Conservation (phyloP, 2,888 invertebrate species). For the Phaedon cochleariae region DNA sequence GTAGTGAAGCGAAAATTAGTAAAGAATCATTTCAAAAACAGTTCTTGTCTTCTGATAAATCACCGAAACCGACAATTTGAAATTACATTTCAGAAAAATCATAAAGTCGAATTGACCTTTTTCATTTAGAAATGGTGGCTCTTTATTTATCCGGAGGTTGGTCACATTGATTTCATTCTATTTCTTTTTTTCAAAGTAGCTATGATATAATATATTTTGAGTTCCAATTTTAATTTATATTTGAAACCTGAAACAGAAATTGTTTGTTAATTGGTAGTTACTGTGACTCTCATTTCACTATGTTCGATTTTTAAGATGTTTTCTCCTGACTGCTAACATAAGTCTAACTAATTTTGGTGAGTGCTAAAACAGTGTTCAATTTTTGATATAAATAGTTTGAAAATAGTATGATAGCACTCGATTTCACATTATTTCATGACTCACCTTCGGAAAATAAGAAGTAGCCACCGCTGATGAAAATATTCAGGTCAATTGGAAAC, state of each 20-base stretch:
- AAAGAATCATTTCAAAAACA: slow-evolving; percentile 26
- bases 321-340: too few species aligned
- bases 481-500: slow-evolving; percentile 56
- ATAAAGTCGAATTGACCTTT: background rate
- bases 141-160: background rate
- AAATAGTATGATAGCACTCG: too few species aligned
- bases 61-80: slow-evolving; percentile 8
- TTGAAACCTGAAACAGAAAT: too few species aligned
- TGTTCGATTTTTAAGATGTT: too few species aligned
- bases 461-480: background rate
- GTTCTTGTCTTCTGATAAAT: slow-evolving; percentile 25
- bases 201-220: too few species aligned
- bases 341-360: too few species aligned
- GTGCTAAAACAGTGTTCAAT: too few species aligned
- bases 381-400: slow-evolving; percentile 19
- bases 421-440: background rate
- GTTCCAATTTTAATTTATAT: too few species aligned
- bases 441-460: background rate
- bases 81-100: background rate
- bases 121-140: background rate
- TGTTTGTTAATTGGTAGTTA: too few species aligned
- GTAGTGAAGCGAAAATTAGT: slow-evolving; percentile 52
- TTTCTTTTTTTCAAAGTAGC: too few species aligned
- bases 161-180: too few species aligned
- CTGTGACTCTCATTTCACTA: too few species aligned